Conservation (phyloP, 2,888 invertebrate genomes). For the Lithophane leautieri region DNA sequence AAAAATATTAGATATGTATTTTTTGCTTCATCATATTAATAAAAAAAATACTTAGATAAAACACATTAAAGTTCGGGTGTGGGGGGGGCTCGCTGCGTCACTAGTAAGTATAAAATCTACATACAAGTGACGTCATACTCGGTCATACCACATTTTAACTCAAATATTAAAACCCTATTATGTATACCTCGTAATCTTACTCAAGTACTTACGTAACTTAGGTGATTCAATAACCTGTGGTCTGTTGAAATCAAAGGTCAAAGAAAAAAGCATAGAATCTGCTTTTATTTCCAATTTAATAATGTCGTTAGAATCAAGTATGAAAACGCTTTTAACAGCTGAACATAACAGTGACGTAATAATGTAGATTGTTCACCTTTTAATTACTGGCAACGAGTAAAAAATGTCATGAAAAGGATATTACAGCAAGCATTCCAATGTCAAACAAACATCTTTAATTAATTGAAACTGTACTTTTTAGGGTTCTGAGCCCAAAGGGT, state of each 20-base stretch:
- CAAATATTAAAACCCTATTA: conserved; percentile 14
- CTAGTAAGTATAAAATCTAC: no score
- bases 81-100: no score
- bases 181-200: conserved; percentile 8
- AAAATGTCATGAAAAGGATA: conserved; percentile 34
- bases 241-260: conserved; percentile 26
- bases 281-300: conserved; percentile 17
- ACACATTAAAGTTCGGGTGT: no score
- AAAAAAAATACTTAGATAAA: no score
- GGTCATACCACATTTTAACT: no score
- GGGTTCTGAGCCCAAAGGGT: background rate
- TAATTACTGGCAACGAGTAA: conserved; percentile 29
- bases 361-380: conserved; percentile 32
- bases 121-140: no score
- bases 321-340: conserved; percentile 7
- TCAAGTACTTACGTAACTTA: conserved; percentile 1
- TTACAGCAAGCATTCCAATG: conserved; percentile 20
- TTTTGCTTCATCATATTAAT: no score
- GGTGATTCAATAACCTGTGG: conserved; percentile 13
- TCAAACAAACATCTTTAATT: conserved; percentile 25
- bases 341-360: conserved; percentile 11
- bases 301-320: conserved; percentile 20
- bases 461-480: background rate
- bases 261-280: conserved; percentile 12
- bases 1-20: no score